These are phyloP conservation scores for Clinocottus analis DNA, from an alignment of 2,113 vertebrate genomes.

Conservation along the genomic window DNA sequence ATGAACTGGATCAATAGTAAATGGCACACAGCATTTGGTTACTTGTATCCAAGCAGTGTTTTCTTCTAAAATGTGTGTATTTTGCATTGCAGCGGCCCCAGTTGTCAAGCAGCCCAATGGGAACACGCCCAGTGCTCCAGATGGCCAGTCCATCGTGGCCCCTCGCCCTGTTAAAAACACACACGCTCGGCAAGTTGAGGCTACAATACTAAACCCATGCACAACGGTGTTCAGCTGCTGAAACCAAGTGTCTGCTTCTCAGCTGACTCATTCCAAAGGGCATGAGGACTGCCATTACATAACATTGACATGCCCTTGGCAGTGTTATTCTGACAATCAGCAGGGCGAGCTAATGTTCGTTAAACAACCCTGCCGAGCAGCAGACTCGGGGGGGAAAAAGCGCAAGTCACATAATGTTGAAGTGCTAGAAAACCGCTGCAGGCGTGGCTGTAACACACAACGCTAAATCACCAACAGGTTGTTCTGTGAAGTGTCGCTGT, in stretches of 20 bases:
- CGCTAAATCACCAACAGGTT: conserved; percentile 37
- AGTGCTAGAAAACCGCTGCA: not conserved
- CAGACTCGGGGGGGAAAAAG: conserved; percentile 23
- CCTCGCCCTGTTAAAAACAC: not conserved
- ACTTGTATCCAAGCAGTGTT: not conserved
- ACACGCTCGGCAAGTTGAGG: too few relatives aligned
- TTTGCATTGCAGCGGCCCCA: not conserved
- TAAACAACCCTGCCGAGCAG: conserved; percentile 52
- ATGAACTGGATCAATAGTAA: too few relatives aligned
- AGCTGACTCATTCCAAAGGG: conserved; percentile 69
- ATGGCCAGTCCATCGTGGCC: not conserved
- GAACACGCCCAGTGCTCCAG: not conserved
- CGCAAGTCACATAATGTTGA: conserved; percentile 32
- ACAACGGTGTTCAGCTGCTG: conserved; percentile 34
- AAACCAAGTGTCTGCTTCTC: conserved; percentile 42
- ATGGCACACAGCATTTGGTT: too few relatives aligned
- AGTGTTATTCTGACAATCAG: conserved; percentile 64
- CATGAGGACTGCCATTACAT: conserved; percentile 64
- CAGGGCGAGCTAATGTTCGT: conserved; percentile 62
- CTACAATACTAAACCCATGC: too few relatives aligned
- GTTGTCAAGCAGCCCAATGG: not conserved
- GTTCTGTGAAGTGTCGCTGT: conserved; percentile 44
- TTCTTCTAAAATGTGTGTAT: not conserved
- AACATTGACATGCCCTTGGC: conserved; percentile 61
- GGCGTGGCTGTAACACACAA: not conserved